A percentile compares a stretch with the other conserved stretches of the same genome.
Conservation (phyloP, 2,888 invertebrate genomes). For the Octonoba sinensis region DNA sequence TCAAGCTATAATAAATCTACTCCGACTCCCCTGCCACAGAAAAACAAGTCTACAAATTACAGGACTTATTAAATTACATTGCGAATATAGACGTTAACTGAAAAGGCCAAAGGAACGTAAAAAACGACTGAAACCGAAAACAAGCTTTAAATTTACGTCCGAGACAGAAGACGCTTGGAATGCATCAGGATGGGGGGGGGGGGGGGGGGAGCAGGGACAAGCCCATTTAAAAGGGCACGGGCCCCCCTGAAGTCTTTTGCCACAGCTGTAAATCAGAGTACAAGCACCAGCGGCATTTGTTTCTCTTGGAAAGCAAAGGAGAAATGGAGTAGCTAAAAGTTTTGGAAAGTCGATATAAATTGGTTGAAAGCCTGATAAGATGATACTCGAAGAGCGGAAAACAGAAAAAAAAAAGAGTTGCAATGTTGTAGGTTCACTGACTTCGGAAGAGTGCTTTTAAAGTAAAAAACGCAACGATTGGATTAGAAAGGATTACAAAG, state of each 20-base stretch:
- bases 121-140: too few relatives aligned
- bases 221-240: not conserved
- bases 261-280: constrained; percentile 44
- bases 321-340: constrained; percentile 43
- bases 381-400: not conserved
- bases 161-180: not conserved
- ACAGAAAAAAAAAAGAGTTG: not conserved
- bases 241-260: constrained; percentile 15
- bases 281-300: constrained; percentile 29
- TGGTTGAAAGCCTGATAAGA: not conserved
- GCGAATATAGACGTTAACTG: too few relatives aligned
- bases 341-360: constrained; percentile 45
- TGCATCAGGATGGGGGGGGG: too few relatives aligned
- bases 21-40: too few relatives aligned
- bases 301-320: constrained; percentile 17
- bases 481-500: too few relatives aligned
- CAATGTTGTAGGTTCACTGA: too few relatives aligned
- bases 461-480: too few relatives aligned
- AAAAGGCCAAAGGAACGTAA: too few relatives aligned
- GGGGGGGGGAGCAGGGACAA: not conserved
- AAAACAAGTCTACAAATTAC: too few relatives aligned
- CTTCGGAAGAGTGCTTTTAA: too few relatives aligned
- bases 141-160: not conserved
- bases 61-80: too few relatives aligned
- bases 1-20: too few relatives aligned